Evolutionary conservation across 2,797 vertebrate genomes (phyloP).

Genomic region (Alectoris magna): DNA sequence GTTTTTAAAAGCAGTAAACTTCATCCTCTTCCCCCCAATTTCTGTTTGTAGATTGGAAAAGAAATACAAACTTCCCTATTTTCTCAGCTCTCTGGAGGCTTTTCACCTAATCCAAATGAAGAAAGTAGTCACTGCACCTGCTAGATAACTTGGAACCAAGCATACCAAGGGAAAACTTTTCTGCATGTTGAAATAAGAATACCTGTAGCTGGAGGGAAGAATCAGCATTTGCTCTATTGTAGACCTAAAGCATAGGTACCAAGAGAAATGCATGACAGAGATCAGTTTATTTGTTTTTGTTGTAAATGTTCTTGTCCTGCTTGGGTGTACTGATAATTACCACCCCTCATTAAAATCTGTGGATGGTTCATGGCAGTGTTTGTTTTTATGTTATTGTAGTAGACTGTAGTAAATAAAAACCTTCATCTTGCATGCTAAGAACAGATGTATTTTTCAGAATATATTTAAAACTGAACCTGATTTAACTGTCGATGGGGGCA

Average conservation of each 20-base stretch:
- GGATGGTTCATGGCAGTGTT: slow-evolving; percentile 18
- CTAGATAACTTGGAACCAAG: slow-evolving; percentile 44
- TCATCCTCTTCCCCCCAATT: slow-evolving; percentile 41
- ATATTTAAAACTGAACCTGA: not conserved
- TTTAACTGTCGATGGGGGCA: not conserved
- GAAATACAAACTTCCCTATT: slow-evolving; percentile 62
- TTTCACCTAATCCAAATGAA: slow-evolving; percentile 59
- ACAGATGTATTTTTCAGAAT: not conserved
- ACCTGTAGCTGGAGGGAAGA: not conserved
- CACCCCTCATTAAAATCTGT: slow-evolving; percentile 44
- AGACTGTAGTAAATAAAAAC: not conserved
- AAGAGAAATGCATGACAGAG: not conserved
- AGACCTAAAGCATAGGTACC: not conserved
- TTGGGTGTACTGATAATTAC: slow-evolving; percentile 7
- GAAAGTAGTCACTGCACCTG: slow-evolving; percentile 40
- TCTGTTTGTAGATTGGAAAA: slow-evolving; percentile 72
- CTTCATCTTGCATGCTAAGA: not conserved
- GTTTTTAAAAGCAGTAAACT: not conserved
- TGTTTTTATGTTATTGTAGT: not conserved
- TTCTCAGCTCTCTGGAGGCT: slow-evolving; percentile 65
- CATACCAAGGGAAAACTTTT: slow-evolving; percentile 10
- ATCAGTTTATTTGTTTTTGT: not conserved
- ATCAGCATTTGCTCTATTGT: not conserved
- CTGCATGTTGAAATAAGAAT: not conserved
- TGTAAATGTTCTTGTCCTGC: not conserved